These are phyloP conservation scores for Hylaeus anthracinus DNA, from an alignment of 1,140 invertebrate species.

Conservation along the genomic window DNA sequence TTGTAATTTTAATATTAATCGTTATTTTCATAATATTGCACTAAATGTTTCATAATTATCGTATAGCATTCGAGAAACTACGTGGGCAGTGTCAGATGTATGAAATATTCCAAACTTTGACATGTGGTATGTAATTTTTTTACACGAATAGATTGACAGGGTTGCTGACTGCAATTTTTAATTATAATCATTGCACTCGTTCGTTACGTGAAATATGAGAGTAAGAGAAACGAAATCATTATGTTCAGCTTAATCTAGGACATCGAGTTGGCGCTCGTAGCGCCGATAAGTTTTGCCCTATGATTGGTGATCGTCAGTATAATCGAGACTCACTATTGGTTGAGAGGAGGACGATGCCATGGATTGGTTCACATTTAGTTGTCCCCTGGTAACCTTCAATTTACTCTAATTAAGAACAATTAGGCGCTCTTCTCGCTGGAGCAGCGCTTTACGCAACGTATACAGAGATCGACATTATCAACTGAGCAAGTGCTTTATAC, in stretches of 20 bases:
- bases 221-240: slow-evolving; percentile 70
- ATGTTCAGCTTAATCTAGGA: slow-evolving; percentile 62
- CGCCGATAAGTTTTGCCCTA: slow-evolving; percentile 42
- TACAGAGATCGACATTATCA: slow-evolving; percentile 44
- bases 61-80: neutral
- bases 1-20: neutral
- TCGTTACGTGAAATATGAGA: slow-evolving; percentile 48
- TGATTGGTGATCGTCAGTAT: slow-evolving; percentile 66
- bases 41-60: neutral
- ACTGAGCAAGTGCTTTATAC: neutral
- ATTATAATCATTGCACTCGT: neutral
- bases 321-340: slow-evolving; percentile 53
- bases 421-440: slow-evolving; percentile 31
- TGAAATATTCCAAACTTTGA: slow-evolving; percentile 10
- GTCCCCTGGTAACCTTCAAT: slow-evolving; percentile 66
- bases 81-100: slow-evolving; percentile 21
- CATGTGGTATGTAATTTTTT: too few relatives aligned
- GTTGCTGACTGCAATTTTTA: too few relatives aligned
- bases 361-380: slow-evolving; percentile 52
- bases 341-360: slow-evolving; percentile 21
- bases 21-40: neutral
- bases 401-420: slow-evolving; percentile 70
- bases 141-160: too few relatives aligned
- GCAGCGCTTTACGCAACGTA: neutral
- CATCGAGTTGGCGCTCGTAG: slow-evolving; percentile 59